A percentile compares a stretch with the other conserved stretches of the same genome.
phyloP scores from a whole-genome alignment of 1,140 invertebrate genomes.

The Nasonia longicornis region DNA sequence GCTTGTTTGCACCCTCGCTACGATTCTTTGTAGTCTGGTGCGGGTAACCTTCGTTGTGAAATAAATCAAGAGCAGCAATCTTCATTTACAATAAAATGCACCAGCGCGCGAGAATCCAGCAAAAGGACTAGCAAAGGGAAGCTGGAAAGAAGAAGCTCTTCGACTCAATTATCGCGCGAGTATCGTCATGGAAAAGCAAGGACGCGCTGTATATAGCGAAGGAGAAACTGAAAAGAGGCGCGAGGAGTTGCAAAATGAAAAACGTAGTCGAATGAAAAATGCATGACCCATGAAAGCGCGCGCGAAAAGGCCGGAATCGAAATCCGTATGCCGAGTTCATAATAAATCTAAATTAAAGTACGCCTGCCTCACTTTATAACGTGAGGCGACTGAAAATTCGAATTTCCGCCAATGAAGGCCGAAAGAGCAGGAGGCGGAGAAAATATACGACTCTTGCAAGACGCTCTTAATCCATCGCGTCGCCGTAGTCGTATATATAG shows the following conservation, averaged over 20 bases:
- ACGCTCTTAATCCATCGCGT: conserved; percentile 40
- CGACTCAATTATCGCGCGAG: conserved; percentile 22
- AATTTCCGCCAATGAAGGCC: conserved; percentile 22
- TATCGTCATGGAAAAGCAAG: conserved; percentile 2
- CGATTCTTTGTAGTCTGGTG: no score
- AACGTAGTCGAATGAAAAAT: conserved; percentile 29
- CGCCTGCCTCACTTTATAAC: conserved; percentile 20
- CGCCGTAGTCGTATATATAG: background rate
- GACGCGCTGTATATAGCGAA: background rate
- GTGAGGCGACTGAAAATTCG: conserved; percentile 30
- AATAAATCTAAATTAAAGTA: conserved; percentile 37
- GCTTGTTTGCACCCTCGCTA: no score
- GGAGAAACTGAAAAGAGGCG: background rate
- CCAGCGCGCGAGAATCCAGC: background rate
- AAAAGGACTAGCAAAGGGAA: background rate
- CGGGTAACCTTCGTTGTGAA: no score
- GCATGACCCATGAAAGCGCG: conserved; percentile 28
- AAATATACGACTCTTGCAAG: conserved; percentile 11
- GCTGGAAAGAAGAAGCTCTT: background rate
- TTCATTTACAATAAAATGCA: no score
- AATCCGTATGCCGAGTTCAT: conserved; percentile 21
- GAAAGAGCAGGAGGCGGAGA: background rate
- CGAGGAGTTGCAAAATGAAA: conserved; percentile 16
- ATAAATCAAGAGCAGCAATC: no score
- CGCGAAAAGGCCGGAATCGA: background rate